phyloP scores from a whole-genome alignment of 37 sponge, comb jelly and placozoan genomes.

The Bolinopsis microptera region DNA sequence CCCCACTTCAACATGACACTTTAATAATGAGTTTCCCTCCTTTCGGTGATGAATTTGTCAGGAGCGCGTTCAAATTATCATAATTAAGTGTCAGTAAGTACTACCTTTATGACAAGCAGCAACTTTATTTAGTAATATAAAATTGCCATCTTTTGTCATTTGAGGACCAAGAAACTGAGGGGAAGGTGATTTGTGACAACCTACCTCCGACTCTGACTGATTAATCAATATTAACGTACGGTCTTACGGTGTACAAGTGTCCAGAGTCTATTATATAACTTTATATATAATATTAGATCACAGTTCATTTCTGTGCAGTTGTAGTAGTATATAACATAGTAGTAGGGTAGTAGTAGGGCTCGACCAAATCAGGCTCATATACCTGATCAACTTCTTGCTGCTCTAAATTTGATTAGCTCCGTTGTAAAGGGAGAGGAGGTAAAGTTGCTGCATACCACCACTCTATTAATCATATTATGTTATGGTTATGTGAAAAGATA shows the following conservation, averaged over 20 bases:
- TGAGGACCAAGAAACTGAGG: background rate
- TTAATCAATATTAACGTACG: background rate
- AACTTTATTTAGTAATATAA: background rate
- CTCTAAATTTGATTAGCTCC: background rate
- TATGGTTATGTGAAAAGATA: background rate
- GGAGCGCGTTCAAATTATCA: background rate
- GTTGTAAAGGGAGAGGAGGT: background rate
- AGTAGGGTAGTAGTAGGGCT: no score
- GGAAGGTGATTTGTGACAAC: background rate
- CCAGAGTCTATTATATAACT: no score
- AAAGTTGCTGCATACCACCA: background rate
- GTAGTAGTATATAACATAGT: no score
- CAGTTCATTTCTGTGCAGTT: no score
- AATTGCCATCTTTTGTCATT: background rate
- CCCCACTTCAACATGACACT: background rate
- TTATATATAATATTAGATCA: no score
- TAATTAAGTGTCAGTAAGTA: background rate
- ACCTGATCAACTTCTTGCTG: no score
- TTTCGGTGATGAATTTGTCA: background rate
- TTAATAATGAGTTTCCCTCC: background rate
- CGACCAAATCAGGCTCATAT: no score
- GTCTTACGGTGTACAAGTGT: background rate
- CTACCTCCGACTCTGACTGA: background rate
- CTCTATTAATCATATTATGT: background rate
- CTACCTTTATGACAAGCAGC: background rate